Conservation (phyloP, 2,888 invertebrate genomes). For the Conistra vaccinii region DNA sequence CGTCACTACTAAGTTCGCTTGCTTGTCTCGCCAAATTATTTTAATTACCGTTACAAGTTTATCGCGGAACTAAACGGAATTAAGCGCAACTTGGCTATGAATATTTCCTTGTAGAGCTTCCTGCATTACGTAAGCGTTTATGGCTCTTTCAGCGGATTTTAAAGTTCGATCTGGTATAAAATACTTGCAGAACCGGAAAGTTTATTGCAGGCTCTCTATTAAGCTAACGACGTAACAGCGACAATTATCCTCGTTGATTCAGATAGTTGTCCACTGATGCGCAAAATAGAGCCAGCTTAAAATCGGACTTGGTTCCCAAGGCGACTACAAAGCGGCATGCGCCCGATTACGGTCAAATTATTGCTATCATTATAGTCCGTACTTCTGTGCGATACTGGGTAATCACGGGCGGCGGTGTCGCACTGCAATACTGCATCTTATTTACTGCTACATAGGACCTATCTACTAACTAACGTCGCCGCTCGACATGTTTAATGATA, state of each 20-base stretch:
- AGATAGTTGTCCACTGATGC: slow-evolving; percentile 86
- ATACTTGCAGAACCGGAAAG: slow-evolving; percentile 53
- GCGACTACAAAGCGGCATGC: slow-evolving; percentile 86
- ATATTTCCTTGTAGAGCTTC: slow-evolving; percentile 55
- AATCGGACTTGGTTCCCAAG: slow-evolving; percentile 87
- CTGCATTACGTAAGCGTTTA: slow-evolving; percentile 46
- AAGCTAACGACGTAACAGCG: slow-evolving; percentile 77
- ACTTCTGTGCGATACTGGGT: slow-evolving; percentile 78
- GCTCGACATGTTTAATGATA: slow-evolving; percentile 60
- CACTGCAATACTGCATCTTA: slow-evolving; percentile 79
- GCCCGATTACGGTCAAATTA: slow-evolving; percentile 89
- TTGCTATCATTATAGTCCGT: slow-evolving; percentile 87
- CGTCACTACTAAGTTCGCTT: slow-evolving; percentile 79
- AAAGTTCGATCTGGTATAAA: slow-evolving; percentile 61
- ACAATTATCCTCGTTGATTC: slow-evolving; percentile 86
- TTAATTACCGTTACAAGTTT: slow-evolving; percentile 80
- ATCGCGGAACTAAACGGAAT: slow-evolving; percentile 67
- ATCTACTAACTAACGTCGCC: slow-evolving; percentile 57
- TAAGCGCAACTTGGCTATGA: slow-evolving; percentile 61
- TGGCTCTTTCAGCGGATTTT: slow-evolving; percentile 42
- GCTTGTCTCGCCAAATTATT: slow-evolving; percentile 82
- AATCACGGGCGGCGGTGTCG: slow-evolving; percentile 80
- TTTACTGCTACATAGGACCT: slow-evolving; percentile 70
- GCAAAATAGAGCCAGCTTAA: slow-evolving; percentile 87
- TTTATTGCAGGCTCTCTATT: slow-evolving; percentile 74